Conservation (phyloP, 2,113 vertebrate species). For the pig (Sus scrofa) region T2T-Sscrofa CM000812.6:92118001-92118500, state of each 20-base stretch:
- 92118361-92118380: neutral
- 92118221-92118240: neutral
- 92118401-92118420: neutral
- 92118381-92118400: neutral
- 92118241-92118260: neutral
- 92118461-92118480: neutral
- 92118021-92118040: neutral
- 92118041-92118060: neutral
- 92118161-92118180: neutral
- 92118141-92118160: neutral
- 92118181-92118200: neutral
- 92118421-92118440: neutral
- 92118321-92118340: neutral
- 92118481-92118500: neutral
- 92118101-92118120: neutral
- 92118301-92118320: neutral
- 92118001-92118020: neutral
- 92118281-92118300: neutral
- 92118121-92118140: neutral
- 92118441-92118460: neutral
- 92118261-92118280: neutral
- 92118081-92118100: neutral
- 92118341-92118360: neutral
- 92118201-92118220: neutral
- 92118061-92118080: neutral